These are phyloP conservation scores for Bugulina stolonifera DNA, from an alignment of 2,888 invertebrate genomes.

Conservation along the genomic window DNA sequence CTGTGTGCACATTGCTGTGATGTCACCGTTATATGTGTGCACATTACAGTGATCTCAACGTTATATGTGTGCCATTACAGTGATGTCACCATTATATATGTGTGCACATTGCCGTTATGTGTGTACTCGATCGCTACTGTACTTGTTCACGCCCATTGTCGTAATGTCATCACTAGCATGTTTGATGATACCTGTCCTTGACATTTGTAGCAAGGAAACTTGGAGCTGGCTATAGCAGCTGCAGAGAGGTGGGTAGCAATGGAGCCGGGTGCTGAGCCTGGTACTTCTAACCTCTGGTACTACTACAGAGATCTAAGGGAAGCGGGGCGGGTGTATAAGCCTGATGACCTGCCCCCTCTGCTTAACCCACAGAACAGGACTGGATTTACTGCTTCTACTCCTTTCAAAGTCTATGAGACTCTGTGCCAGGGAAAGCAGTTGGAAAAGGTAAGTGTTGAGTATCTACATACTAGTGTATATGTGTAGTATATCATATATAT, in stretches of 20 bases:
- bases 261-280: conserved; percentile 12
- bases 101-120: too few species aligned
- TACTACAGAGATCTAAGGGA: conserved; percentile 1
- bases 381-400: conserved; percentile 5
- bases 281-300: not conserved
- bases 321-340: not conserved
- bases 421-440: conserved; percentile 23
- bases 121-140: too few species aligned
- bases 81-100: too few species aligned
- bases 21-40: too few species aligned
- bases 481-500: not conserved
- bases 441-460: not conserved
- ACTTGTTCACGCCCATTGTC: too few species aligned
- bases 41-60: not conserved
- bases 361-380: not conserved
- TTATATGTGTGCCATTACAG: too few species aligned
- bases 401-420: not conserved
- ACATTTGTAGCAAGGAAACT: conserved; percentile 25
- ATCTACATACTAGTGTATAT: not conserved
- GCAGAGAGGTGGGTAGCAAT: not conserved
- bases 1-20: too few species aligned
- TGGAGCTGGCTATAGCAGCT: conserved; percentile 8
- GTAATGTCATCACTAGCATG: too few species aligned
- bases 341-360: not conserved
- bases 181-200: too few species aligned